phyloP scores from a whole-genome alignment of 2,113 vertebrate species.

The Hippocampus mohnikei region DNA sequence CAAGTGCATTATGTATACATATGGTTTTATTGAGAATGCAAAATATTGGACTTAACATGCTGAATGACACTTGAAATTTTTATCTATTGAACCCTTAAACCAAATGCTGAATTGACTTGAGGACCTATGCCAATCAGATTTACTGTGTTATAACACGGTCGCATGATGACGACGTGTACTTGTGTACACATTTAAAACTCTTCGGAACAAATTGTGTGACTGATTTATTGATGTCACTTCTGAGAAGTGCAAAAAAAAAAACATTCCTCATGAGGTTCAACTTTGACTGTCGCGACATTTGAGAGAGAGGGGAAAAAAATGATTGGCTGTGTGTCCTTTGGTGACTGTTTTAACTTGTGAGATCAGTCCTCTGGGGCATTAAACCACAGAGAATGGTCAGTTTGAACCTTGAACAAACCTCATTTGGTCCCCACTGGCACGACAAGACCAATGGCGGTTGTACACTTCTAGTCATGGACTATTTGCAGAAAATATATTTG shows the following conservation, averaged over 20 bases:
- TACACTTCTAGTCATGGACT: conserved; percentile 41
- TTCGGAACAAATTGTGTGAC: conserved; percentile 28
- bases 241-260: conserved; percentile 62
- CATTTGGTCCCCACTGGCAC: conserved; percentile 34
- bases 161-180: conserved; percentile 46
- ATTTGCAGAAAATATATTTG: conserved; percentile 41
- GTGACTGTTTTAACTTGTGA: conserved; percentile 26
- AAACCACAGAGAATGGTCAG: conserved; percentile 24
- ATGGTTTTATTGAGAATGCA: conserved; percentile 55
- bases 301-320: background rate
- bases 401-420: conserved; percentile 52
- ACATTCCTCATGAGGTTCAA: conserved; percentile 59
- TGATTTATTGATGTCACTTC: conserved; percentile 58
- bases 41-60: conserved; percentile 58
- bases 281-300: conserved; percentile 40
- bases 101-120: conserved; percentile 64
- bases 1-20: conserved; percentile 69
- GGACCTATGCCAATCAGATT: conserved; percentile 66
- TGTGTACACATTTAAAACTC: conserved; percentile 54
- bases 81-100: conserved; percentile 59
- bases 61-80: conserved; percentile 65
- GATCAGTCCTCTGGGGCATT: conserved; percentile 15
- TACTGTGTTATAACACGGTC: conserved; percentile 48
- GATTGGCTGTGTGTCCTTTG: background rate
- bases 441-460: conserved; percentile 22